Evolutionary conservation across 1,140 invertebrate genomes (phyloP), one percentile per base, ranked within the genome.

Genomic region (Tigriopus japonicus): DNA sequence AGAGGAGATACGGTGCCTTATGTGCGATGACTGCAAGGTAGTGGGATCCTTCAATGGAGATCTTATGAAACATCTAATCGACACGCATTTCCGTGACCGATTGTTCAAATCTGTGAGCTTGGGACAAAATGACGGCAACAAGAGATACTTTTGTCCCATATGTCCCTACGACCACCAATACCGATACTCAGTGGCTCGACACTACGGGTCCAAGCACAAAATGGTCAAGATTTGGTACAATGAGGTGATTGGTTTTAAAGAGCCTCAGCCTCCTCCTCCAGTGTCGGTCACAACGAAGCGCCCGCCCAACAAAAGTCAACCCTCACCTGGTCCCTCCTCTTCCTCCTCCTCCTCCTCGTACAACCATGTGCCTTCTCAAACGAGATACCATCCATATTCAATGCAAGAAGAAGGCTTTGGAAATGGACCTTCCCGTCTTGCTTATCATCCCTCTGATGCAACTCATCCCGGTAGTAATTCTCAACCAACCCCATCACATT

Each of bases 201-300:
- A 61, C 17, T 55, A 55, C 9, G 59, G 59, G 14, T 21, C 40
- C 52, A 61, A 61, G 45, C 59, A 61, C 23, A 19, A 54, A 19
- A 54, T 61, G 17, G 43, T 53, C 21, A 35, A 35, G 28, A 35
- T 35, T 35, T 35, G 28, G 28, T 35, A 54, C 14, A 21, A 19
- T 5, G 52, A 54, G 52, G 9, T 19, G 3, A n/a, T 21, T 6
- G 17, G 17, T 6, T 21, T 54, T 10, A 21, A 21, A 54, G 35
- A 54, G 13, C 21, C 35, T 5, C 5, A 54, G 21, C 45, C 45
- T 12, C 45, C 45, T 49, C 52, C 19, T 2, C 21, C 52, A 54
- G 14, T 28, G 6, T 23, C 21, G n/a, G 52, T 28, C 3, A 35
- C 28, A 9, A 9, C 28, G 28, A 35, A 35, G 28, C 28, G 28